Conservation (phyloP, 1,140 invertebrate species). For the Diabrotica virgifera region DNA sequence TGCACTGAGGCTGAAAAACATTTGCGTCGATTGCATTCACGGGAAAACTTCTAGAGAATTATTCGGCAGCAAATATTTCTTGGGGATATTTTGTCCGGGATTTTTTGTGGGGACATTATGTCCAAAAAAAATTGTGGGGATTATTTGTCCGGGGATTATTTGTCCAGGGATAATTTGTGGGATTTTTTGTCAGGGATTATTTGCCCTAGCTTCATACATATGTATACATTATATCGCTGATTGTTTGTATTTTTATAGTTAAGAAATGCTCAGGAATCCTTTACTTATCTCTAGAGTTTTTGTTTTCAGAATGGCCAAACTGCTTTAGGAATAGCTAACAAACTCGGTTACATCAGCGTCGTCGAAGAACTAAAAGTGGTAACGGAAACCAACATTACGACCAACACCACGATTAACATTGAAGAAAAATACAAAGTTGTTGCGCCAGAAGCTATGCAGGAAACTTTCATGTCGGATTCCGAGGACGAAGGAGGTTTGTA, state of each 20-base stretch:
- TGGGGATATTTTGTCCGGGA: no score
- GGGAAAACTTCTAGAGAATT: no score
- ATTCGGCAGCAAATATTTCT: no score
- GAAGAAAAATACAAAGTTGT: constrained; percentile 96
- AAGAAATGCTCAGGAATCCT: not conserved
- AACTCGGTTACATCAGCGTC: constrained; percentile 95
- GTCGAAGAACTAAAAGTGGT: constrained; percentile 96
- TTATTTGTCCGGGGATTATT: no score
- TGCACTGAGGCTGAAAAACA: no score
- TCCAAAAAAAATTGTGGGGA: no score
- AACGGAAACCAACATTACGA: constrained; percentile 85
- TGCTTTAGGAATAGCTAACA: constrained; percentile 91
- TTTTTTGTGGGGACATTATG: no score
- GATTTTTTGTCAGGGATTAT: no score
- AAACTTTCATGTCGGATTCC: constrained; percentile 97
- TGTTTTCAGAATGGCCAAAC: constrained; percentile 87
- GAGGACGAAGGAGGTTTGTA: constrained; percentile 94
- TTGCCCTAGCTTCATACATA: no score
- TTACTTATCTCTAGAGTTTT: not conserved
- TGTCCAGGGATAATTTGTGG: no score
- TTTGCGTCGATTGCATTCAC: no score
- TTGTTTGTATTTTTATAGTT: not conserved
- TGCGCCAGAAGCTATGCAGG: constrained; percentile 97
- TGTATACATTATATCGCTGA: not conserved
- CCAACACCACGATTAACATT: constrained; percentile 64